Conservation (phyloP, 2,888 invertebrate genomes). For the Globia sparganii region DNA sequence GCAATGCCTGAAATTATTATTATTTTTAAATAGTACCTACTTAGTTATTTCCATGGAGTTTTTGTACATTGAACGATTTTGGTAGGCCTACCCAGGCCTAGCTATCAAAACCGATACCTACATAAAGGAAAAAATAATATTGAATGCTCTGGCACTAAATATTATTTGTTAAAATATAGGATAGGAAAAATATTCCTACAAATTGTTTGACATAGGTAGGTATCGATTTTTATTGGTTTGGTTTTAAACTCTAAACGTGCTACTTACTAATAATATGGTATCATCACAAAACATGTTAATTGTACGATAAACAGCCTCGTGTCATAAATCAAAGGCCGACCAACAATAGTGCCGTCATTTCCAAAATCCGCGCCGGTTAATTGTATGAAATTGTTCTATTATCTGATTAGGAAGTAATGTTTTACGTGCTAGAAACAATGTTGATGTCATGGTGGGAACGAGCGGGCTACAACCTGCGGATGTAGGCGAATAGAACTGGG, state of each 20-base stretch:
- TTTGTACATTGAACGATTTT: slow-evolving; percentile 14
- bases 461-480: slow-evolving; percentile 69
- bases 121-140: background rate
- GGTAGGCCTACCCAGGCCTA: too few species aligned
- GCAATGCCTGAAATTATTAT: too few species aligned
- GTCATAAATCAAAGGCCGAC: slow-evolving; percentile 61
- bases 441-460: slow-evolving; percentile 70
- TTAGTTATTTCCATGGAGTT: background rate
- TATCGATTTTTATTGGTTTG: background rate
- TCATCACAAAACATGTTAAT: slow-evolving; percentile 26
- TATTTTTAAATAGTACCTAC: background rate
- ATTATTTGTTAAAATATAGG: background rate
- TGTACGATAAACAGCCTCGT: slow-evolving; percentile 58
- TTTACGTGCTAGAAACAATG: slow-evolving; percentile 76
- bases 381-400: slow-evolving; percentile 69
- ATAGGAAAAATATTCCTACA: background rate
- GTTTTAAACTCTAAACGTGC: background rate
- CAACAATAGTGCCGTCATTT: slow-evolving; percentile 59
- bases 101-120: background rate
- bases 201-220: background rate
- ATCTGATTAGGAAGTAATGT: slow-evolving; percentile 87
- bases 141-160: background rate
- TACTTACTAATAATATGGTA: background rate
- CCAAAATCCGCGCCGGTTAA: slow-evolving; percentile 65
- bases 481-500: slow-evolving; percentile 41